Evolutionary conservation across 1,140 invertebrate genomes (phyloP).

Genomic region (Drosophila truncata): DNA sequence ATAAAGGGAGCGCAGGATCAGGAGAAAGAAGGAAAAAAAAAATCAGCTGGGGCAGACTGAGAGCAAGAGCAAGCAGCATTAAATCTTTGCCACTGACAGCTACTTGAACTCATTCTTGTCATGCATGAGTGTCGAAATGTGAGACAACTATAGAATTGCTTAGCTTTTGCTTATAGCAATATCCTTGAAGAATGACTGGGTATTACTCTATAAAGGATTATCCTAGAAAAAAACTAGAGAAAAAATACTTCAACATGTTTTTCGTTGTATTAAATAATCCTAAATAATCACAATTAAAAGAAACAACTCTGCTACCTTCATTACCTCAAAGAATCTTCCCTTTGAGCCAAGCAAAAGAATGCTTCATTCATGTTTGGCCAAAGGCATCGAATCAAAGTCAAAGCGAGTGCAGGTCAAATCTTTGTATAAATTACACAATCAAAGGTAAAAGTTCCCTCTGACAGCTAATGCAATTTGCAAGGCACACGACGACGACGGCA

Average conservation of each 20-base stretch:
- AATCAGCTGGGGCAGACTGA: slow-evolving; percentile 4
- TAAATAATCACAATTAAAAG: neutral
- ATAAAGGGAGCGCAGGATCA: slow-evolving; percentile 48
- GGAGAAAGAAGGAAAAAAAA: slow-evolving; percentile 1
- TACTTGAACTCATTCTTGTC: slow-evolving; percentile 79
- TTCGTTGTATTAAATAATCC: too few species aligned
- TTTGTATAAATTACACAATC: slow-evolving; percentile 68
- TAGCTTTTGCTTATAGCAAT: neutral
- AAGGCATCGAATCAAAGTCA: slow-evolving; percentile 17
- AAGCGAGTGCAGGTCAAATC: slow-evolving; percentile 26
- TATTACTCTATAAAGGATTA: neutral
- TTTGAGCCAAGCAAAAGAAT: slow-evolving; percentile 17
- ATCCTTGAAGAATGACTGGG: neutral
- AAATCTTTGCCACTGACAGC: slow-evolving; percentile 75
- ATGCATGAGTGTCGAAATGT: slow-evolving; percentile 60
- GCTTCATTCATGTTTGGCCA: slow-evolving; percentile 11
- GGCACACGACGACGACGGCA: slow-evolving; percentile 11
- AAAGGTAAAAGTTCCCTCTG: slow-evolving; percentile 34
- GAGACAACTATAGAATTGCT: slow-evolving; percentile 41
- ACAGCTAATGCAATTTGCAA: slow-evolving; percentile 75
- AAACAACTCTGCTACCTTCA: too few species aligned
- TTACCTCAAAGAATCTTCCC: slow-evolving; percentile 5
- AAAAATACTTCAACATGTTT: neutral
- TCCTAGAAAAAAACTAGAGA: neutral
- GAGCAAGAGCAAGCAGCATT: slow-evolving; percentile 57